Conservation (phyloP, 2,888 invertebrate species). For the Pseudanteris insignis region DNA sequence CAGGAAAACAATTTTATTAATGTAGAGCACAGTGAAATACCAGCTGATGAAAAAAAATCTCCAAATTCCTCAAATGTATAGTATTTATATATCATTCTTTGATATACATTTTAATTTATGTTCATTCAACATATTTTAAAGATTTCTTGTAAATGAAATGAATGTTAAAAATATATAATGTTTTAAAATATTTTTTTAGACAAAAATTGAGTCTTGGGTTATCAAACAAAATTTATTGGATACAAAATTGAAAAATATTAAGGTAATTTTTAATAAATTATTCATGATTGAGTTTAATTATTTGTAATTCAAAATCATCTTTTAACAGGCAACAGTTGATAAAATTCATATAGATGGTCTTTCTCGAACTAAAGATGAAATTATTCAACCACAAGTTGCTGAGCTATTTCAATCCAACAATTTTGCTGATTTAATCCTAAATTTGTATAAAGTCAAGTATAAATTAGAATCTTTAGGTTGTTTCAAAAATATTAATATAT, state of each 20-base stretch:
- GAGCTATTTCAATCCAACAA: constrained; percentile 85
- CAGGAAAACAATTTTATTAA: no score
- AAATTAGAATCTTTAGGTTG: constrained; percentile 87
- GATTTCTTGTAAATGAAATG: no score
- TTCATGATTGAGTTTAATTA: neutral
- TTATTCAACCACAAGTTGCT: constrained; percentile 80
- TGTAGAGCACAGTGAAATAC: no score
- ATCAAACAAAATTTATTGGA: constrained; percentile 5
- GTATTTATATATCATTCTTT: neutral
- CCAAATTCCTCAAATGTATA: neutral
- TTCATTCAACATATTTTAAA: no score
- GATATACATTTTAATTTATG: constrained; percentile 1
- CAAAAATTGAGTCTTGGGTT: constrained; percentile 1
- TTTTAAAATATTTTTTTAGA: neutral
- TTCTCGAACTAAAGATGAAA: constrained; percentile 86
- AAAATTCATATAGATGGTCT: constrained; percentile 87
- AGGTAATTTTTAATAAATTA: constrained; percentile 2
- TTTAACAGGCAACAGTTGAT: constrained; percentile 80
- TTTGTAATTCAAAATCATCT: neutral
- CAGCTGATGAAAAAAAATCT: constrained; percentile 1
- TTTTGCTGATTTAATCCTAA: constrained; percentile 84
- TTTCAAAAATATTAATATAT: constrained; percentile 85
- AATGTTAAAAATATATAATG: no score
- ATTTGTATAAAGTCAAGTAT: constrained; percentile 75
- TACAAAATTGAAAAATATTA: constrained; percentile 16